Percentiles rank a stretch among this genome's conserved stretches.
Conservation (phyloP, 2,797 vertebrate species). For the Linurgus olivaceus region DNA sequence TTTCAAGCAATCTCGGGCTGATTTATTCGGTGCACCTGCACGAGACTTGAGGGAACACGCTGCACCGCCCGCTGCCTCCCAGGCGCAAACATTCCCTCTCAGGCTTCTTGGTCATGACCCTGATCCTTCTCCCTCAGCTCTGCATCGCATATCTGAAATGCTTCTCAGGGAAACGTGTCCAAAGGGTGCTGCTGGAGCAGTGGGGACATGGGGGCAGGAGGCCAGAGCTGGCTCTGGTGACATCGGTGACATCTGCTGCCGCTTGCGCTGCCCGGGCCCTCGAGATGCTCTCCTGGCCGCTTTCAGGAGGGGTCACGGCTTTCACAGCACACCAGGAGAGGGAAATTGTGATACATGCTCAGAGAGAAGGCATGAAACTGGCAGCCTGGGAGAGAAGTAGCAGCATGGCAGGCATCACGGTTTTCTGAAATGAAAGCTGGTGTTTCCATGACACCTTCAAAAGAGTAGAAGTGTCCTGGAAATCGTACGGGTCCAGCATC, state of each 20-base stretch:
- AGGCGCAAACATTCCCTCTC: not conserved
- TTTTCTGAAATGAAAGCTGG: not conserved
- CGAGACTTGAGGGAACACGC: constrained; percentile 12
- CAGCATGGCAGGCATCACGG: not conserved
- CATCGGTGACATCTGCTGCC: not conserved
- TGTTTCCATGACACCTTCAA: not conserved
- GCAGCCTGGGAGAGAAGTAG: not conserved
- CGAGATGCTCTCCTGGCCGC: not conserved
- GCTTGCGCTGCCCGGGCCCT: not conserved
- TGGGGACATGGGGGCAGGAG: not conserved
- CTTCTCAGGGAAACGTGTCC: not conserved
- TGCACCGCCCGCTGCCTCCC: not conserved
- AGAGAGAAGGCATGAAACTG: not conserved
- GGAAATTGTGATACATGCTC: not conserved
- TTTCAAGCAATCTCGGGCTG: constrained; percentile 26
- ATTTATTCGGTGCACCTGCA: constrained; percentile 59
- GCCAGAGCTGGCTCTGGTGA: not conserved
- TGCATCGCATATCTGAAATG: not conserved
- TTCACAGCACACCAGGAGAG: not conserved
- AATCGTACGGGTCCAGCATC: not conserved
- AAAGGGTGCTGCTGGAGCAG: not conserved
- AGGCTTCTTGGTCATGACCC: constrained; percentile 34
- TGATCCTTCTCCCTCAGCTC: not conserved
- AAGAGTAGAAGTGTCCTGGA: not conserved
- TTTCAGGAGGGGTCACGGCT: not conserved